phyloP scores from a whole-genome alignment of 2,113 vertebrate species.

The Triplophysa rosa region DNA sequence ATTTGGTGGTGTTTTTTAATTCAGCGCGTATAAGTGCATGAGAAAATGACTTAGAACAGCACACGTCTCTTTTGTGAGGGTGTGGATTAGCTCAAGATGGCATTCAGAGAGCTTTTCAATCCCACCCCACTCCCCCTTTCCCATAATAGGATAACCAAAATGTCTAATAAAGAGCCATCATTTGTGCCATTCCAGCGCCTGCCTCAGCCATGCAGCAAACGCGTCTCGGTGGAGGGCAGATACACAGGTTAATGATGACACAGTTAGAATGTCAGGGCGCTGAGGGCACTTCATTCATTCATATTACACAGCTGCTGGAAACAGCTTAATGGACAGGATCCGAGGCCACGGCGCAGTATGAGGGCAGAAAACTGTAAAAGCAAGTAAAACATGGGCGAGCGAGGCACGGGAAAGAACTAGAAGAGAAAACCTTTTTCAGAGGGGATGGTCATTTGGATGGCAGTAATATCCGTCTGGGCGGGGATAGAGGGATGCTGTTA shows the following conservation, averaged over 20 bases:
- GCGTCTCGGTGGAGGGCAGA: conserved; percentile 18
- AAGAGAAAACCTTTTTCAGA: conserved; percentile 7
- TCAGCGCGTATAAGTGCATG: conserved; percentile 25
- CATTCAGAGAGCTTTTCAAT: conserved; percentile 43
- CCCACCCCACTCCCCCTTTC: conserved; percentile 34
- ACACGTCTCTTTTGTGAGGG: conserved; percentile 36
- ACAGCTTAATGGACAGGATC: conserved; percentile 63
- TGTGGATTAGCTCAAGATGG: conserved; percentile 44
- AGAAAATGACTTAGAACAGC: conserved; percentile 34
- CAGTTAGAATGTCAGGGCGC: conserved; percentile 57
- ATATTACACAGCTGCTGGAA: conserved; percentile 63
- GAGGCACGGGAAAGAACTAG: neutral
- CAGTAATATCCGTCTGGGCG: conserved; percentile 33
- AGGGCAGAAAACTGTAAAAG: conserved; percentile 10
- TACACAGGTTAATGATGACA: conserved; percentile 58
- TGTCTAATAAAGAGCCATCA: conserved; percentile 47
- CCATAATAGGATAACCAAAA: conserved; percentile 53
- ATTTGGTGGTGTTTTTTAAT: conserved; percentile 29
- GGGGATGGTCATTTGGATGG: conserved; percentile 24
- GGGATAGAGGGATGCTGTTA: conserved; percentile 25
- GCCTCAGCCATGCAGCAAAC: conserved; percentile 49
- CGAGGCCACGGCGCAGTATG: conserved; percentile 43
- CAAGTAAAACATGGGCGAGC: neutral
- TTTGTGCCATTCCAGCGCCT: conserved; percentile 52
- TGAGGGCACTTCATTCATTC: conserved; percentile 61